Conservation (phyloP, 2,797 vertebrate species). For the Pangasius mekongensis region DNA sequence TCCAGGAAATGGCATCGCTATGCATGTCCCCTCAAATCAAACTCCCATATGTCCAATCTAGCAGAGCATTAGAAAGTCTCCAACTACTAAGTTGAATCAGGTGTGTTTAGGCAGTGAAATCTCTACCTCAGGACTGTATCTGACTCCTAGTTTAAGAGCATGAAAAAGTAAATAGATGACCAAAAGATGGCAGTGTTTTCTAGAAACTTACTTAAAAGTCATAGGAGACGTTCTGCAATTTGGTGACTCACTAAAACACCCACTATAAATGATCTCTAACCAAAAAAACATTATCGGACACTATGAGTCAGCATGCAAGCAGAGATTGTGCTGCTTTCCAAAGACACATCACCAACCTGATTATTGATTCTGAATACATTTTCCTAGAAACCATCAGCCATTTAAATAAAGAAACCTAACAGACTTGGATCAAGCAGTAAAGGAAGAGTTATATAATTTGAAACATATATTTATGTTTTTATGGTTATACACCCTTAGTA, state of each 20-base stretch:
- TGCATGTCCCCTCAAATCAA: background rate
- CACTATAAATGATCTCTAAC: slow-evolving; percentile 47
- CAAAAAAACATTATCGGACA: slow-evolving; percentile 41
- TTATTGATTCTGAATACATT: slow-evolving; percentile 10
- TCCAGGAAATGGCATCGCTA: background rate
- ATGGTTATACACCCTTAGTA: background rate
- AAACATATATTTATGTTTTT: background rate
- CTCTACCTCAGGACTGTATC: background rate
- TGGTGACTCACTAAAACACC: slow-evolving; percentile 50
- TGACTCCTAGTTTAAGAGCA: background rate
- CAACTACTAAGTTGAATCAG: background rate
- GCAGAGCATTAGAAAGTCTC: background rate
- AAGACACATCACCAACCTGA: slow-evolving; percentile 4
- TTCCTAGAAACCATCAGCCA: background rate
- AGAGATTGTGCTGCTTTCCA: background rate
- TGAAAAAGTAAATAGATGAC: slow-evolving; percentile 12
- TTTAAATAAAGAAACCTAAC: background rate
- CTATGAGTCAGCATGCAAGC: slow-evolving; percentile 31
- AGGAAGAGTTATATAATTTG: background rate
- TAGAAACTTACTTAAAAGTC: slow-evolving; percentile 10
- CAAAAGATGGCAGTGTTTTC: slow-evolving; percentile 56
- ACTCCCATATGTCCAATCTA: background rate
- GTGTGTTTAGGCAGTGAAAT: background rate
- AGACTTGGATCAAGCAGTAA: background rate
- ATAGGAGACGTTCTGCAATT: slow-evolving; percentile 31